Base-by-base conservation (phyloP, 2,113 vertebrate genomes). In the Mohoua ochrocephala region DNA sequence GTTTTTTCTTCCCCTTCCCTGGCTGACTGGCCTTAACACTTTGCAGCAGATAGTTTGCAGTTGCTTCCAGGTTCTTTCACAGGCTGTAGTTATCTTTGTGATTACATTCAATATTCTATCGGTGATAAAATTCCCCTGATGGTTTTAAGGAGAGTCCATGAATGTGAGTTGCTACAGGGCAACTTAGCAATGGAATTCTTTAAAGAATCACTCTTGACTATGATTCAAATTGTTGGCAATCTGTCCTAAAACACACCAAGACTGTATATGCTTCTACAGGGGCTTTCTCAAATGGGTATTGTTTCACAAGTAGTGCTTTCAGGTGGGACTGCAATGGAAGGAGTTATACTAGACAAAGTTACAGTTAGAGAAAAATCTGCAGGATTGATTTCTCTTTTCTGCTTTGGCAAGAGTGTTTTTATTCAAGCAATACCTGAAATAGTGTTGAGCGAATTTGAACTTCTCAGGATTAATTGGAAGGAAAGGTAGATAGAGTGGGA, bases 1-100 rank as follows among this genome's bases (percentile, higher is more conserved):
- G 89, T 93, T 91, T 93, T 84, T 91, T 86, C 52, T 89, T 70
- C 59, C 69, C 35, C 30, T 91, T 70, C 78, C 47, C 87, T 92
- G 74, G 47, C 78, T 91, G 35, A 63, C 73, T 57, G n/a, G 53
- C 64, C 54, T 65, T 86, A 94, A 80, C 45, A 2, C 70, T 94
- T 93, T 71, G 45, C 89, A 83, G 63, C 21, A 39, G n/a, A 68
- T 50, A 60, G 57, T 33, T 41, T 63, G 73, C 53, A 91, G 33
- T 87, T 91, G 53, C 39, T 90, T 94, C 88, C 60, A 82, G 47
- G 74, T 88, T 74, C 15, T 87, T 83, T 91, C 71, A 77, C 54
- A 56, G 42, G 59, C 76, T 92, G 30, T 50, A 67, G 27, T 82
- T 90, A 67, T 70, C 56, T 85, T 47, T 35, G 13, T 78, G 69